Conservation (phyloP, 2,888 invertebrate genomes). For the Tortrix viridana region DNA sequence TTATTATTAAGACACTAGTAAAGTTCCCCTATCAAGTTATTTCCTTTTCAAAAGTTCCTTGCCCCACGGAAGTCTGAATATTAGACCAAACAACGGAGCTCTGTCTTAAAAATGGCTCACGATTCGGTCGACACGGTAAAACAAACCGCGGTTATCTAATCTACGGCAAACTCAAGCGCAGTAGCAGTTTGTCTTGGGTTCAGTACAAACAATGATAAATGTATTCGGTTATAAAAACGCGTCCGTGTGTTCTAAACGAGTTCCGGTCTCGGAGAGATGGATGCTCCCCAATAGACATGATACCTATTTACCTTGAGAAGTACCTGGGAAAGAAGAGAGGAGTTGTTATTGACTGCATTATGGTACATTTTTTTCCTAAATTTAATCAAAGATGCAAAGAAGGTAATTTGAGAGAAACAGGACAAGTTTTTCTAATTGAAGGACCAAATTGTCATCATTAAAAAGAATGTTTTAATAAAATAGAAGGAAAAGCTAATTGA, state of each 20-base stretch:
- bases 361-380: slow-evolving; percentile 16
- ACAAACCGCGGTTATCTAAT: slow-evolving; percentile 81
- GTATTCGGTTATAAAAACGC: slow-evolving; percentile 78
- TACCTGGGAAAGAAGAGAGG: slow-evolving; percentile 83
- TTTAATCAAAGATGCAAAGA: slow-evolving; percentile 15
- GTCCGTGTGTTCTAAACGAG: slow-evolving; percentile 78
- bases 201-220: slow-evolving; percentile 82
- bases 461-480: slow-evolving; percentile 79
- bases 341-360: slow-evolving; percentile 67
- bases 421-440: slow-evolving; percentile 30
- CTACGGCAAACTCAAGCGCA: slow-evolving; percentile 80
- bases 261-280: slow-evolving; percentile 76
- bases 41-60: slow-evolving; percentile 56
- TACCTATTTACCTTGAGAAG: slow-evolving; percentile 84
- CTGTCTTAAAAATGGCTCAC: slow-evolving; percentile 76
- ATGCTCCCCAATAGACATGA: slow-evolving; percentile 77
- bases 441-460: slow-evolving; percentile 64
- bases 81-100: slow-evolving; percentile 73
- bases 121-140: slow-evolving; percentile 80
- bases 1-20: slow-evolving; percentile 31
- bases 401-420: slow-evolving; percentile 12
- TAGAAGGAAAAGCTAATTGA: slow-evolving; percentile 75
- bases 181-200: slow-evolving; percentile 83
- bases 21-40: slow-evolving; percentile 48
- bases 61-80: slow-evolving; percentile 62